phyloP scores from a whole-genome alignment of 2,797 vertebrate species.

The Gadopsis marmoratus region DNA sequence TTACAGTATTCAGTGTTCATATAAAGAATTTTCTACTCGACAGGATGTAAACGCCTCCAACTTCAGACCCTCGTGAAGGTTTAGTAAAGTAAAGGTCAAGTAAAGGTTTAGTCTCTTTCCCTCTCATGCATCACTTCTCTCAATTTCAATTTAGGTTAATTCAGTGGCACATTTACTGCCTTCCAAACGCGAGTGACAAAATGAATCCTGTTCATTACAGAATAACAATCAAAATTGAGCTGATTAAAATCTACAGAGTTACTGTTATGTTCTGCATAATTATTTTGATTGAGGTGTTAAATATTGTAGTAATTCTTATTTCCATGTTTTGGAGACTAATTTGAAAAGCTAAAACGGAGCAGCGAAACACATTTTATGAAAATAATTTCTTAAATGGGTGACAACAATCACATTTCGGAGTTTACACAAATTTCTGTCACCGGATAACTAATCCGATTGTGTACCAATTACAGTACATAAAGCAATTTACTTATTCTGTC shows the following conservation, averaged over 20 bases:
- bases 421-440: not conserved
- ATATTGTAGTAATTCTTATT: not conserved
- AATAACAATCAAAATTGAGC: not conserved
- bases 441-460: not conserved
- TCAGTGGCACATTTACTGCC: conserved; percentile 1
- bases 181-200: not conserved
- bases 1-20: not conserved
- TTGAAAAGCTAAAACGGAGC: not conserved
- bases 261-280: not conserved
- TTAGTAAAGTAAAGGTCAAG: too few relatives aligned
- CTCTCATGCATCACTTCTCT: conserved; percentile 1
- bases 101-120: not conserved
- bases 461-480: not conserved
- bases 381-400: not conserved
- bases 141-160: conserved; percentile 15
- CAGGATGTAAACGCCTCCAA: not conserved
- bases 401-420: not conserved
- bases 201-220: not conserved
- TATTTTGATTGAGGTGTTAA: not conserved
- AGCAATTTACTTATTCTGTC: not conserved
- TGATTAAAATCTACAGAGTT: not conserved
- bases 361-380: not conserved
- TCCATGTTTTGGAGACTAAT: not conserved
- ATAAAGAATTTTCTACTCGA: not conserved
- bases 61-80: not conserved